Percentiles rank a stretch among this genome's conserved stretches.
These are phyloP conservation scores for Dascyllus trimaculatus DNA, from an alignment of 2,113 vertebrate genomes.

Conservation along the genomic window DNA sequence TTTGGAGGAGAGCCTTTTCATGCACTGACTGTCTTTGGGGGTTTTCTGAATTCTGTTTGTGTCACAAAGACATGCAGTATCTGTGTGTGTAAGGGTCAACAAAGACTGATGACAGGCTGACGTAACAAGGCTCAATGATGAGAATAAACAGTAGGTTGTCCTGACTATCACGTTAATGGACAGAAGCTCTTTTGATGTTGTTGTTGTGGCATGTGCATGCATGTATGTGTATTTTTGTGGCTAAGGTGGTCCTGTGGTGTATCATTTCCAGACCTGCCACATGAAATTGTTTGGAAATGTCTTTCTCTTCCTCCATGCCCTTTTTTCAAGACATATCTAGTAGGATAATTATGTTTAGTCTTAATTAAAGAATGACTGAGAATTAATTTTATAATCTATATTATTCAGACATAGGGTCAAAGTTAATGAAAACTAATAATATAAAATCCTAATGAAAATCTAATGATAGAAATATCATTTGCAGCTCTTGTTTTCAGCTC, in stretches of 20 bases:
- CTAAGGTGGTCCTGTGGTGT: not conserved
- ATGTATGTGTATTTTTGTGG: not conserved
- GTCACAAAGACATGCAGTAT: slow-evolving; percentile 47
- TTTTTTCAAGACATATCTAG: not conserved
- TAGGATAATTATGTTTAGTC: not conserved
- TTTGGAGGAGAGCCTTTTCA: slow-evolving; percentile 72
- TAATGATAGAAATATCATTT: not conserved
- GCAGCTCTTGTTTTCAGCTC: not conserved
- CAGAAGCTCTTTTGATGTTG: slow-evolving; percentile 28
- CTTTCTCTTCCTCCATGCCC: not conserved
- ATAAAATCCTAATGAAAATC: not conserved
- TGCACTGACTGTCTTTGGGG: slow-evolving; percentile 64
- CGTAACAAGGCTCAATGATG: slow-evolving; percentile 48
- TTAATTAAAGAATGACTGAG: slow-evolving; percentile 1
- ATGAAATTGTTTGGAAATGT: not conserved
- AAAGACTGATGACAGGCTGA: slow-evolving; percentile 70
- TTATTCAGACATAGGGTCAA: not conserved
- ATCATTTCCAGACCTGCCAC: not conserved
- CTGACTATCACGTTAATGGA: slow-evolving; percentile 53
- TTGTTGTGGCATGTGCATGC: not conserved
- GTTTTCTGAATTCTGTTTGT: slow-evolving; percentile 72
- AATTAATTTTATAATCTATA: slow-evolving; percentile 24
- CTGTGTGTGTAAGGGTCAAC: slow-evolving; percentile 42
- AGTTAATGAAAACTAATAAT: not conserved
- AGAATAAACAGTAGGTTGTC: slow-evolving; percentile 39